Conservation (phyloP, 1,140 invertebrate genomes). For the Harpegnathos saltator region DNA sequence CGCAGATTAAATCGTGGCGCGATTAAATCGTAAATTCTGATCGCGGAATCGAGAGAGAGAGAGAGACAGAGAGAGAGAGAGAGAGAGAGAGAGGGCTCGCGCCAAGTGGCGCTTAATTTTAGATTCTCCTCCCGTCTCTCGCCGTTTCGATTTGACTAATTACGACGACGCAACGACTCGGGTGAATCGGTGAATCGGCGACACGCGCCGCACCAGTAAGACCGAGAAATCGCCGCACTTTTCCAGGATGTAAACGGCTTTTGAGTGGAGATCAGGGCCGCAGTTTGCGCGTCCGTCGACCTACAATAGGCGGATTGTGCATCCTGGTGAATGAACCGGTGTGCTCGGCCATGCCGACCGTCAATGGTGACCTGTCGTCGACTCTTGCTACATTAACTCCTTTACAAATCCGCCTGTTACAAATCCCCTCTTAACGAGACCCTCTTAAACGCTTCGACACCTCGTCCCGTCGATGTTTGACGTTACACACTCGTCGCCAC, state of each 20-base stretch:
- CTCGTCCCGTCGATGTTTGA: slow-evolving; percentile 62
- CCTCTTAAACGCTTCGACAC: slow-evolving; percentile 75
- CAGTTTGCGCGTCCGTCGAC: slow-evolving; percentile 13
- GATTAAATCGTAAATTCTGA: not conserved
- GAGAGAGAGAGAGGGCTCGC: too few relatives aligned
- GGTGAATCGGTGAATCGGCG: slow-evolving; percentile 35
- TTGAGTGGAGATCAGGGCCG: slow-evolving; percentile 40
- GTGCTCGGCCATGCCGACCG: slow-evolving; percentile 72
- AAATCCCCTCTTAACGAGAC: slow-evolving; percentile 71
- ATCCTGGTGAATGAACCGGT: slow-evolving; percentile 78
- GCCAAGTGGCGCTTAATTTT: slow-evolving; percentile 39
- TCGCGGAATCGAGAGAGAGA: slow-evolving; percentile 16
- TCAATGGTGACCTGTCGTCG: slow-evolving; percentile 82
- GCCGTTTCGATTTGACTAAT: slow-evolving; percentile 37
- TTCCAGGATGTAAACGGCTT: slow-evolving; percentile 46
- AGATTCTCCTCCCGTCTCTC: not conserved
- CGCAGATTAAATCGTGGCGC: too few relatives aligned
- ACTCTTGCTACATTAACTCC: slow-evolving; percentile 81
- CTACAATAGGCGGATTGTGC: slow-evolving; percentile 80
- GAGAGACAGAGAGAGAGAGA: too few relatives aligned
- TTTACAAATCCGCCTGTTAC: slow-evolving; percentile 78
- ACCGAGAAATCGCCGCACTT: slow-evolving; percentile 53
- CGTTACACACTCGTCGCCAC: slow-evolving; percentile 8
- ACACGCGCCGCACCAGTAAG: not conserved
- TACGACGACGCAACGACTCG: slow-evolving; percentile 37